A percentile compares a stretch with the other conserved stretches of the same genome.
Conservation (phyloP, 2,113 vertebrate species). For the Cnemophilus loriae region DNA sequence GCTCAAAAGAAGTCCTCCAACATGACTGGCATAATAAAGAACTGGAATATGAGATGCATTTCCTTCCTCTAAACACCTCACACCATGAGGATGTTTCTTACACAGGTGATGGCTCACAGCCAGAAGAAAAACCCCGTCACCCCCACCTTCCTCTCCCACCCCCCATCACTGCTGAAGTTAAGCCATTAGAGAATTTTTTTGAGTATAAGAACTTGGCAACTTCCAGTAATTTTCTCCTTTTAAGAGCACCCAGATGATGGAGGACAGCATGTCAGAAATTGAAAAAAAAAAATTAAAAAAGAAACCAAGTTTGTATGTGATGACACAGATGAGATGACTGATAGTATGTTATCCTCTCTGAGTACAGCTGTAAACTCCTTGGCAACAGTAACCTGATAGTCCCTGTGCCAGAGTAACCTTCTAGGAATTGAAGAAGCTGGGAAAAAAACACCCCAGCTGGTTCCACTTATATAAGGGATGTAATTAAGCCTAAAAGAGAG, state of each 20-base stretch:
- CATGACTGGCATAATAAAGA: conserved; percentile 12
- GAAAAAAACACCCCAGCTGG: not conserved
- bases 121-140: not conserved
- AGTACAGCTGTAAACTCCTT: not conserved
- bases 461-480: conserved; percentile 48
- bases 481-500: conserved; percentile 22
- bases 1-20: not conserved
- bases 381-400: not conserved
- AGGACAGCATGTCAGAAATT: not conserved
- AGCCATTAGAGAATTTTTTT: not conserved
- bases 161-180: not conserved
- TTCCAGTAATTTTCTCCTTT: not conserved
- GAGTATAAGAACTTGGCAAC: not conserved
- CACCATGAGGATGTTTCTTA: not conserved
- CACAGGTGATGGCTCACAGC: not conserved
- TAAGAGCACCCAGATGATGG: not conserved
- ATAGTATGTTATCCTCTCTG: not conserved
- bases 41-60: not conserved
- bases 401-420: not conserved
- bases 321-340: not conserved
- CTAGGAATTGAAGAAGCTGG: not conserved
- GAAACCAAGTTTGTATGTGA: not conserved
- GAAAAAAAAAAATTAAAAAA: not conserved
- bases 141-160: not conserved
- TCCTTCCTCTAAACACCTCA: not conserved